Evolutionary conservation across 2,797 vertebrate genomes (phyloP), one percentile per base, ranked within the genome.

Genomic region (Cirrhinus mrigala): DNA sequence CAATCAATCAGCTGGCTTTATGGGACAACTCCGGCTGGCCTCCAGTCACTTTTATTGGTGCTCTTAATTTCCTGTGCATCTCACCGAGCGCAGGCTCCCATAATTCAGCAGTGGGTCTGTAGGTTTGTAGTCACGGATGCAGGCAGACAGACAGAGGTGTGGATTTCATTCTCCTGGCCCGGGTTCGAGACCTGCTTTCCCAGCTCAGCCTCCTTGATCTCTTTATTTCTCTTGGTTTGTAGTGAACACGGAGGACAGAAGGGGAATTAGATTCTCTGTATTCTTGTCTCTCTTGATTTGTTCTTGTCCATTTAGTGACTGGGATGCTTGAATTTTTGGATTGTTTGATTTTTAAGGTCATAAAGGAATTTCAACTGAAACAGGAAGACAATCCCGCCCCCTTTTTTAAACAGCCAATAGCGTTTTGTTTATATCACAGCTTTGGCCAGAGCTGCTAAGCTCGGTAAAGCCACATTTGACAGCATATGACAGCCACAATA

Each of bases 31-130:
- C 46, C 84, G 80, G 83, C 78, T 75, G 81, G 60, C 37, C 78
- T 73, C 60, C 60, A 82, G 85, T 85, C 80, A 82, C 66, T 74
- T 77, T 87, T 83, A 80, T 71, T 70, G 77, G 73, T 60, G 71
- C 70, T 68, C 58, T 84, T 70, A 81, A 79, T 83, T 79, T 62
- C 86, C 68, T 75, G 54, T 50, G 48, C 40, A 77, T 86, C 88
- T 54, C 79, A 15, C 8, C 1, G 11, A 73, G 58, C 5, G 29
- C 70, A 66, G 73, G 58, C 73, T 20, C 56, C 37, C 52, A 50
- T 58, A 83, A 77, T 46, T 79, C 74, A 82, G 69, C 27, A n/a
- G 46, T 18, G 4, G 50, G 12, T 56, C 75, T 70, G 60, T 68
- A 69, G 82, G 33, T 62, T 60, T 68, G 27, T 69, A 16, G 6